phyloP scores from a whole-genome alignment of 2,888 invertebrate species.

The Xestia sexstrigata region DNA sequence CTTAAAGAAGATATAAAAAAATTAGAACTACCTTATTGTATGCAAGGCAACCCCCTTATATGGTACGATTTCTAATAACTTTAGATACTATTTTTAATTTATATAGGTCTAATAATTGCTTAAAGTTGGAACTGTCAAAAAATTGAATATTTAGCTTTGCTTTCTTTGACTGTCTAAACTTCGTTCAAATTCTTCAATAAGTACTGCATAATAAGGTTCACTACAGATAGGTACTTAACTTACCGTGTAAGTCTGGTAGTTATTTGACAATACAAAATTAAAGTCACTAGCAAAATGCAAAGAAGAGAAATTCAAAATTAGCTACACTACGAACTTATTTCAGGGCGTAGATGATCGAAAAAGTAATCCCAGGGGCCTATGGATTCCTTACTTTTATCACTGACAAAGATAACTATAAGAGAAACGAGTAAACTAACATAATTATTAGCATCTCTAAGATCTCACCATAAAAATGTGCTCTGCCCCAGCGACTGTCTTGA shows the following conservation, averaged over 20 bases:
- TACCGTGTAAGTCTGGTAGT: background rate
- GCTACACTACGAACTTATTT: background rate
- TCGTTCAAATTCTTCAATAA: too few relatives aligned
- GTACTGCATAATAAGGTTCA: too few relatives aligned
- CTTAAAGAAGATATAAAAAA: too few relatives aligned
- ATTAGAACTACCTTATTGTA: too few relatives aligned
- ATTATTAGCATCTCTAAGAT: background rate
- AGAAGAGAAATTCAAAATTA: background rate
- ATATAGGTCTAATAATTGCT: too few relatives aligned
- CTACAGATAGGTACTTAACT: too few relatives aligned
- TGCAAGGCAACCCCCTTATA: too few relatives aligned
- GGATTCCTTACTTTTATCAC: background rate
- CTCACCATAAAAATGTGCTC: constrained; percentile 6
- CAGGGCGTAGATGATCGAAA: background rate
- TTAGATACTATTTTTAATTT: too few relatives aligned
- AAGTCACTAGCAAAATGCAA: background rate
- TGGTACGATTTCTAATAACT: too few relatives aligned
- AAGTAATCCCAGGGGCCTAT: background rate
- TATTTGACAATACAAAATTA: background rate
- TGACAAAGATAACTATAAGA: background rate
- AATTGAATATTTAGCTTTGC: too few relatives aligned
- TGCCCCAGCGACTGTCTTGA: background rate
- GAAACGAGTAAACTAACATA: background rate
- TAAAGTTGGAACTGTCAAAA: too few relatives aligned
- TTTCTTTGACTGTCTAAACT: too few relatives aligned